Conservation (phyloP, 30 jellyfish, hydroid and myxozoan genomes). For the Calvadosia cruxmelitensis region DNA sequence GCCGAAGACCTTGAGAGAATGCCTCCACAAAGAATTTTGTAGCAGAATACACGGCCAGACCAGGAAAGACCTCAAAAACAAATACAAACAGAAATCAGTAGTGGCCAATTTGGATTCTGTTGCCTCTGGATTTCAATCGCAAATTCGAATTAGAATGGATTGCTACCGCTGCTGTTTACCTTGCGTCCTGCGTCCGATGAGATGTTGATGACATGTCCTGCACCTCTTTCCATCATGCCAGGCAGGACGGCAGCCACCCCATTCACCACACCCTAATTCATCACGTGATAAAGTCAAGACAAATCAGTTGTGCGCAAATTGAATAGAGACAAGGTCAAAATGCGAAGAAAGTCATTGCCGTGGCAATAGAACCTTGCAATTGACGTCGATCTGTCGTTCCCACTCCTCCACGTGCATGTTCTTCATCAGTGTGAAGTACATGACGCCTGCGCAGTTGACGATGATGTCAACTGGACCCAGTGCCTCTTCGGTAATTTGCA, state of each 20-base stretch:
- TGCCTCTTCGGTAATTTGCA: conserved; percentile 41
- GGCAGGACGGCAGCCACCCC: conserved; percentile 54
- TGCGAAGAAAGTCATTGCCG: too few relatives aligned
- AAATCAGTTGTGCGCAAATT: neutral
- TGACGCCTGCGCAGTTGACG: conserved; percentile 82
- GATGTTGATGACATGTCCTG: conserved; percentile 50
- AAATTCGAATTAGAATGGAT: too few relatives aligned
- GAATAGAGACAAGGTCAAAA: too few relatives aligned
- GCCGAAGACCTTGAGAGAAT: conserved; percentile 69
- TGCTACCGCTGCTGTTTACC: too few relatives aligned
- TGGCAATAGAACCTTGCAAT: too few relatives aligned
- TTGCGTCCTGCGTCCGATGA: conserved; percentile 84
- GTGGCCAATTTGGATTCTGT: too few relatives aligned
- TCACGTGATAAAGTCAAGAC: too few relatives aligned
- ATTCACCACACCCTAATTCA: conserved; percentile 69
- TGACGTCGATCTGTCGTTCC: conserved; percentile 73
- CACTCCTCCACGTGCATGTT: conserved; percentile 68
- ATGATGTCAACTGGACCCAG: conserved; percentile 56
- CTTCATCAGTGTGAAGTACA: conserved; percentile 78
- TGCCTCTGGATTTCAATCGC: too few relatives aligned
- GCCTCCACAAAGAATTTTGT: conserved; percentile 81
- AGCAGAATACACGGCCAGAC: conserved; percentile 68
- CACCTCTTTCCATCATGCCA: conserved; percentile 52
- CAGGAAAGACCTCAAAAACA: conserved; percentile 53
- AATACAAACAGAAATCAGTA: neutral